Evolutionary conservation across 2,888 invertebrate species (phyloP), one percentile per base, ranked within the genome.

Genomic region (Pyrrhosoma nymphula): DNA sequence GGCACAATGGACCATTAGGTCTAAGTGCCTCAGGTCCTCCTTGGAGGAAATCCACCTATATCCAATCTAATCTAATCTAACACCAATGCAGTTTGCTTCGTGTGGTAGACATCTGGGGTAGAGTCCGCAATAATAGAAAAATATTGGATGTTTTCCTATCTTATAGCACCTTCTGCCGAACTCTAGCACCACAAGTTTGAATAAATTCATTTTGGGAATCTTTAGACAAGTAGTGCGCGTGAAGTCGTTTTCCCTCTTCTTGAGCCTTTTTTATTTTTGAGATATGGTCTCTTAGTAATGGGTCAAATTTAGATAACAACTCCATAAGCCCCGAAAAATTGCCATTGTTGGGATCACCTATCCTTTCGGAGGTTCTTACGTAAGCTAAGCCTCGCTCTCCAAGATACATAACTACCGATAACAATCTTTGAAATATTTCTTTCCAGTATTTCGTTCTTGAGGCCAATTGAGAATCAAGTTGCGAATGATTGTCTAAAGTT

Each of bases 101-200:
- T 56, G 91, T 96, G 95, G 69, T 95, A 95, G n/a, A n/a, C n/a
- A n/a, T n/a, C n/a, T n/a, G n/a, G n/a, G n/a, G n/a, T n/a, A n/a
- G n/a, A n/a, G n/a, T 96, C 96, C n/a, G 95, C 95, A 95, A 96
- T 95, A 39, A 96, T 39, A 26, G 95, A n/a, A 95, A 82, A 96
- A 55, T 96, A 96, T 90, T 95, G n/a, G 95, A 95, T 89, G 55
- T 88, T 95, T 90, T 88, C 30, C 95, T 55, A 90, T 95, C 95
- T 95, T 95, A 47, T 14, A 96, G 56, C 90, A 96, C 18, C 30
- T n/a, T 35, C 26, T 47, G 39, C 90, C 39, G 95, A 95, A 89
- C 93, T 89, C 56, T 88, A 56, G 56, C 23, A 90, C 90, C 39
- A 35, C 90, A 90, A 90, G 35, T 35, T 90, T 90, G 12, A 56